Evolutionary conservation across 2,888 invertebrate species (phyloP).

Genomic region (Rosalia funebris): DNA sequence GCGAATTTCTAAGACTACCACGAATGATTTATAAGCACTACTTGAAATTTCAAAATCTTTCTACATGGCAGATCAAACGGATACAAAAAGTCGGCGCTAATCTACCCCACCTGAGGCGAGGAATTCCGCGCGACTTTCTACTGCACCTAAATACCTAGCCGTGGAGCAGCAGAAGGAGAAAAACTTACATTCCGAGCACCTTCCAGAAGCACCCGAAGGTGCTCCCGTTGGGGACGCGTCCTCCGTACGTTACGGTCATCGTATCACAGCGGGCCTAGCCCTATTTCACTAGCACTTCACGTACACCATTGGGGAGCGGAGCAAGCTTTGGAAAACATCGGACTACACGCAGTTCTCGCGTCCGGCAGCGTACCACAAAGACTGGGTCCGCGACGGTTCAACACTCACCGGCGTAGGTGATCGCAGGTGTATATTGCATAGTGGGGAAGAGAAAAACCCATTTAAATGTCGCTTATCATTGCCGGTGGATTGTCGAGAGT

Average conservation of each 20-base stretch:
- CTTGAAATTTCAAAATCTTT: too few species aligned
- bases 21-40: too few species aligned
- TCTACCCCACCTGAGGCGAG: background rate
- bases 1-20: too few species aligned
- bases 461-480: conserved; percentile 8
- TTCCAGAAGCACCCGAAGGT: conserved; percentile 94
- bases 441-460: conserved; percentile 40
- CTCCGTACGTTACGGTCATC: conserved; percentile 91
- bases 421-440: conserved; percentile 43
- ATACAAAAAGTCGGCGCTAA: too few species aligned
- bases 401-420: conserved; percentile 45
- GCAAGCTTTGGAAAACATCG: conserved; percentile 29
- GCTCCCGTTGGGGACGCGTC: conserved; percentile 91
- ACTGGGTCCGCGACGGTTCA: conserved; percentile 30
- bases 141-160: background rate
- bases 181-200: conserved; percentile 60
- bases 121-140: conserved; percentile 6
- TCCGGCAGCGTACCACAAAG: conserved; percentile 33
- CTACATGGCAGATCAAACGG: too few species aligned
- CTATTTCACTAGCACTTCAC: conserved; percentile 38
- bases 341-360: conserved; percentile 12
- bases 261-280: conserved; percentile 40
- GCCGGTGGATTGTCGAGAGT: background rate
- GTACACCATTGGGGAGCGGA: conserved; percentile 36
- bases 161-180: background rate